Conservation (phyloP, 2,113 vertebrate genomes). For the Nannobrachium achirus region DNA sequence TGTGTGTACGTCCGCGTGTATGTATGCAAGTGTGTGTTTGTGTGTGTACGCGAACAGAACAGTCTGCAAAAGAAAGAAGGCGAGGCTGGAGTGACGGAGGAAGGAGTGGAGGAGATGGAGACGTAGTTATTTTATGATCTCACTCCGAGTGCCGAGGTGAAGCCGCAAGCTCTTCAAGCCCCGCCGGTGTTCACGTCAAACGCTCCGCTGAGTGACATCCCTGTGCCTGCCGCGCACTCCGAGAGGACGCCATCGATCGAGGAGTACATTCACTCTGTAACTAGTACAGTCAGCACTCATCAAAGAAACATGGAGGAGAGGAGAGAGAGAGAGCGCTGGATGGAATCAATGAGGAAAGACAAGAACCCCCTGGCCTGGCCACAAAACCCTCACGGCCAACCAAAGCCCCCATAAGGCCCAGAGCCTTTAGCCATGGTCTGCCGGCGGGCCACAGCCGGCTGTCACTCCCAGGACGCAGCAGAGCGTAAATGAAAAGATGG, state of each 20-base stretch:
- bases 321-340: too few relatives aligned
- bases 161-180: constrained; percentile 20
- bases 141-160: background rate
- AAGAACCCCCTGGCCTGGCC: constrained; percentile 48
- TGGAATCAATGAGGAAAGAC: constrained; percentile 61
- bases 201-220: background rate
- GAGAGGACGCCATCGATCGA: constrained; percentile 55
- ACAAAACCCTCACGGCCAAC: constrained; percentile 53
- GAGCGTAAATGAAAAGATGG: constrained; percentile 60
- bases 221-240: constrained; percentile 7
- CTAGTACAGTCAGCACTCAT: constrained; percentile 68
- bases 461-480: constrained; percentile 61
- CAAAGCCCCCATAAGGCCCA: constrained; percentile 31
- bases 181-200: constrained; percentile 25
- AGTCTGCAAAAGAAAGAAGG: background rate
- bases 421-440: constrained; percentile 55
- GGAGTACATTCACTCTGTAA: constrained; percentile 55
- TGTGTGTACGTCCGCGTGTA: background rate
- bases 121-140: constrained; percentile 23
- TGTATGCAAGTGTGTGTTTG: background rate
- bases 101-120: background rate
- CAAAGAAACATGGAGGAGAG: constrained; percentile 75
- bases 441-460: constrained; percentile 48
- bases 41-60: too few relatives aligned
- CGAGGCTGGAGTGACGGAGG: constrained; percentile 11